phyloP scores from a whole-genome alignment of 2,113 vertebrate species.

The Gasterosteus aculeatus region DNA sequence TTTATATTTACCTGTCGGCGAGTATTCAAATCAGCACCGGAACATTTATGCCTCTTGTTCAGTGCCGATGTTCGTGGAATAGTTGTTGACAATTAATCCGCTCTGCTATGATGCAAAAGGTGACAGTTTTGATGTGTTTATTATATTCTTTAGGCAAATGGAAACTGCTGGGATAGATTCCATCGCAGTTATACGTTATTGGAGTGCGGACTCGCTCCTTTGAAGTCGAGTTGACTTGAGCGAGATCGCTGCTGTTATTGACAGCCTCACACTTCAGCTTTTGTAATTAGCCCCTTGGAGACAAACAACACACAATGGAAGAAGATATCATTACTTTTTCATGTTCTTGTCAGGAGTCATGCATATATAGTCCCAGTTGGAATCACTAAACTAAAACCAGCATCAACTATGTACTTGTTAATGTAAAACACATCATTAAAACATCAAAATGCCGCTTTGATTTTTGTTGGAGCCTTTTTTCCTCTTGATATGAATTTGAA shows the following conservation, averaged over 20 bases:
- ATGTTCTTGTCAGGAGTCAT: constrained; percentile 57
- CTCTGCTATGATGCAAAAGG: constrained; percentile 26
- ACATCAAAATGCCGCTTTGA: constrained; percentile 43
- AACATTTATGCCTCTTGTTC: constrained; percentile 40
- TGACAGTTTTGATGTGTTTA: constrained; percentile 19
- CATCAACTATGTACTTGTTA: constrained; percentile 43
- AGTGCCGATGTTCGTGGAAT: constrained; percentile 1
- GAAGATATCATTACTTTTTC: constrained; percentile 70
- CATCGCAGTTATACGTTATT: constrained; percentile 1
- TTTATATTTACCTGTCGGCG: constrained; percentile 60
- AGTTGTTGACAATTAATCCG: not conserved
- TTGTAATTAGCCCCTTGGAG: constrained; percentile 81
- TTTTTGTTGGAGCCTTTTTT: constrained; percentile 20
- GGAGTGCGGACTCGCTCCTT: constrained; percentile 38
- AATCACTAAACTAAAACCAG: constrained; percentile 55
- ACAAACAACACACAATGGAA: constrained; percentile 58
- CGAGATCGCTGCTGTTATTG: constrained; percentile 53
- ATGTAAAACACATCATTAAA: constrained; percentile 59
- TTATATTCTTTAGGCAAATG: constrained; percentile 4
- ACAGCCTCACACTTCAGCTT: constrained; percentile 63
- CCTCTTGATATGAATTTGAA: not conserved
- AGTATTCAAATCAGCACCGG: constrained; percentile 28
- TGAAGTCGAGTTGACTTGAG: constrained; percentile 42
- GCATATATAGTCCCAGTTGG: constrained; percentile 47
- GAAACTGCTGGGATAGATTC: too few species aligned